Base-by-base conservation (phyloP, 2,113 vertebrate genomes). In the Rhizomys pruinosus region DNA sequence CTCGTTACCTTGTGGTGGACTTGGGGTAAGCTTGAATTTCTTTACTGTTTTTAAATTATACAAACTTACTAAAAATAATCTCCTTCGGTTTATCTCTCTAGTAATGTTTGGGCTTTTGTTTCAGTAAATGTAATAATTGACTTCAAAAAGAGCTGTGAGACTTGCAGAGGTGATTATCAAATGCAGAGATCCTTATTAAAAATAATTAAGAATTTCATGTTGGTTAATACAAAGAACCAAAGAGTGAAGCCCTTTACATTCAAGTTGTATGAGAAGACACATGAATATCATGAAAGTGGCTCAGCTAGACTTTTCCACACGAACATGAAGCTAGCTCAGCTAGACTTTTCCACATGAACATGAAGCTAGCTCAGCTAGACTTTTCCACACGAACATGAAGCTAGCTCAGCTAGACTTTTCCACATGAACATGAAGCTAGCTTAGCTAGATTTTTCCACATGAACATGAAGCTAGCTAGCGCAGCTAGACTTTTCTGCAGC, bases 1-100 rank as follows among this genome's bases (percentile, higher is more conserved):
- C 84, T 97, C 98, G 84, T 95, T 99, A 94, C 98, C 98, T 96
- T 98, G 98, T 97, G 98, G 98, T 87, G 98, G 98, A 97, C 97
- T 98, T 95, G 98, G 98, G 97, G 98, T 98, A 98, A 98, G 98
- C 98, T 97, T 76, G 44, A 95, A 39, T 86, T 96, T 47, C 29
- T 82, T 90, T 68, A 5, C 89, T 93, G 84, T 42, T 15, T 79
- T 93, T 17, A 84, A 76, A 92, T 71, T 89, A 73, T n/a, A 93
- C 3, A 25, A 16, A 73, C 13, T 88, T 64, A 37, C 20, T 55
- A 69, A 34, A 44, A 37, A 91, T 52, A 37, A 52, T 32, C 42
- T 66, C 4, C 23, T 89, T 80, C 94, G 9, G n/a, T 73, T 72
- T 95, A 44, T 78, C n/a, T 89, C 55, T 84, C 61, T 4, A 82